Evolutionary conservation across 2,797 vertebrate genomes (phyloP).

Genomic region (Lutjanus argentimaculatus): DNA sequence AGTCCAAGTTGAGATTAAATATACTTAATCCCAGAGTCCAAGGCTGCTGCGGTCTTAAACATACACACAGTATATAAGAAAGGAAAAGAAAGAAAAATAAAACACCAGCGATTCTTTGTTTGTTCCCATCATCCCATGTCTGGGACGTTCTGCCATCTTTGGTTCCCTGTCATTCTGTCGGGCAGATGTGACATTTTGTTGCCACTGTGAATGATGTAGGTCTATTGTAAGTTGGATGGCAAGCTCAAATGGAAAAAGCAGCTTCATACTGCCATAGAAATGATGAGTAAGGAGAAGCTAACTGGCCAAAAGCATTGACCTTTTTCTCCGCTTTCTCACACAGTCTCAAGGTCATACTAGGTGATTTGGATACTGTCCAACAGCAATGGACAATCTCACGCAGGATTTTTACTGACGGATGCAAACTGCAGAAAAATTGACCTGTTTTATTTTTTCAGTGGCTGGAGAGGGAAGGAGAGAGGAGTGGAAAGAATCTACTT

Average conservation of each 20-base stretch:
- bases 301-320: conserved; percentile 8
- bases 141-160: conserved; percentile 13
- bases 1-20: conserved; percentile 48
- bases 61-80: conserved; percentile 40
- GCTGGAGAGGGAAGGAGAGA: conserved; percentile 6
- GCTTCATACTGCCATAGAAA: conserved; percentile 19
- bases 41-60: conserved; percentile 47
- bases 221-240: conserved; percentile 20
- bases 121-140: conserved; percentile 27
- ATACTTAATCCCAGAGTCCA: conserved; percentile 21
- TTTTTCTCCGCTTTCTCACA: conserved; percentile 49
- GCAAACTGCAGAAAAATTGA: conserved; percentile 23
- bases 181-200: conserved; percentile 22
- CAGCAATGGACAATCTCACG: conserved; percentile 10
- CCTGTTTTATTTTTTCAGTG: conserved; percentile 28
- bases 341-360: conserved; percentile 26
- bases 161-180: conserved; percentile 33
- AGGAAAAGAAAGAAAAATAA: conserved; percentile 41
- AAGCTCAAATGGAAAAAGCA: conserved; percentile 35
- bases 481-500: conserved; percentile 30
- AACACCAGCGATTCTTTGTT: conserved; percentile 39
- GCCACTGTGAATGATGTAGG: conserved; percentile 28
- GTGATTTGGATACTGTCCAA: conserved; percentile 24
- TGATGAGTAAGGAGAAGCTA: conserved; percentile 39
- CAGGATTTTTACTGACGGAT: conserved; percentile 29